Evolutionary conservation across 1,140 invertebrate species (phyloP).

Genomic region (Listronotus oregonensis): DNA sequence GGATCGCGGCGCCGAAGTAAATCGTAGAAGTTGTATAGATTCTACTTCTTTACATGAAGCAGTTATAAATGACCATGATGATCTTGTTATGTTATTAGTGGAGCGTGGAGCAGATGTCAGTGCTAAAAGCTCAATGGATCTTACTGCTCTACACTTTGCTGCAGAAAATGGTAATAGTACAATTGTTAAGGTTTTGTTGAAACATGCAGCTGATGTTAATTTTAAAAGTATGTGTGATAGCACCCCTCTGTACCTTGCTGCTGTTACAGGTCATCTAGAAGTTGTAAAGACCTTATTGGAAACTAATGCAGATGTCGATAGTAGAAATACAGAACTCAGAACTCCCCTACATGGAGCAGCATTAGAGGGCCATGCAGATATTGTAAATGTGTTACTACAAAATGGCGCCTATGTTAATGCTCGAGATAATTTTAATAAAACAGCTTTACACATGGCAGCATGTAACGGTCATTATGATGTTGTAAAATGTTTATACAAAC

Average conservation of each 20-base stretch:
- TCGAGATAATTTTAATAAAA: not conserved
- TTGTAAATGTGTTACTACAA: not conserved
- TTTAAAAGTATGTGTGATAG: not conserved
- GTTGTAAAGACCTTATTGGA: not conserved
- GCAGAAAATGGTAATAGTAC: not conserved
- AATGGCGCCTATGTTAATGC: not conserved
- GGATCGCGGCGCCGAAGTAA: not conserved
- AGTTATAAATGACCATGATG: not conserved
- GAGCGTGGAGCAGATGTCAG: not conserved
- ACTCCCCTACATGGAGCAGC: not conserved
- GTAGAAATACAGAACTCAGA: not conserved
- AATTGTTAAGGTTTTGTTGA: not conserved
- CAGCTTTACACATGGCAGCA: not conserved
- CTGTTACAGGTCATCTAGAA: not conserved
- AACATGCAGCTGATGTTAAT: constrained; percentile 1
- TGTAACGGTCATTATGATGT: not conserved
- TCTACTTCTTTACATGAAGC: constrained; percentile 2
- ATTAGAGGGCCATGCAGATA: not conserved
- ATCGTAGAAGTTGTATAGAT: constrained; percentile 1
- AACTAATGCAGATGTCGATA: not conserved
- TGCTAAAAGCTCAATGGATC: not conserved
- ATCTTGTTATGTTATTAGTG: not conserved
- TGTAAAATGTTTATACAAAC: too few species aligned
- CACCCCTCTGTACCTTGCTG: not conserved
- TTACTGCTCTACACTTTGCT: not conserved